Percentiles rank a stretch among this genome's conserved stretches.
phyloP scores from a whole-genome alignment of 2,797 vertebrate species.

The Gouania willdenowi region DNA sequence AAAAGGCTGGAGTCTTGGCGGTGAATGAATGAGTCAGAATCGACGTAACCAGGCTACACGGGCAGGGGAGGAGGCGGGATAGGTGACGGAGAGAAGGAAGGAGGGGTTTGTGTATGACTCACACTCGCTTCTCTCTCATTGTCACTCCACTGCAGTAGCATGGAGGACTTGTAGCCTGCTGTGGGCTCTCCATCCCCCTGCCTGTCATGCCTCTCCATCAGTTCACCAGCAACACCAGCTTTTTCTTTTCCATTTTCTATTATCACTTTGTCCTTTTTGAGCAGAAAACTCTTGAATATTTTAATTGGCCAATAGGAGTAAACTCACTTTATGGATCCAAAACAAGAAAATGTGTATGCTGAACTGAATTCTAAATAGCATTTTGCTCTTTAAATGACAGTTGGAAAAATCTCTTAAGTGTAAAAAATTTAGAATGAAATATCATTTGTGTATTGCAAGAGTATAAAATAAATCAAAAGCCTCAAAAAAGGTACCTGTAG shows the following conservation, averaged over 20 bases:
- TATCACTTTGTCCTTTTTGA: constrained; percentile 1
- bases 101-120: constrained; percentile 67
- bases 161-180: constrained; percentile 54
- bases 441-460: too few species aligned
- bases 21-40: constrained; percentile 69
- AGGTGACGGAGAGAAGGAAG: constrained; percentile 5
- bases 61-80: neutral
- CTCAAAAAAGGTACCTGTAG: too few species aligned
- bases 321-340: too few species aligned
- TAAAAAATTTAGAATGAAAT: too few species aligned
- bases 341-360: too few species aligned
- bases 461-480: too few species aligned
- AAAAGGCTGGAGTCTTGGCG: constrained; percentile 39
- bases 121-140: constrained; percentile 63
- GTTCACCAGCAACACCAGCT: neutral
- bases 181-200: constrained; percentile 31
- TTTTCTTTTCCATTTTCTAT: neutral
- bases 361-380: too few species aligned
- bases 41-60: constrained; percentile 52
- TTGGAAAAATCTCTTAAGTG: too few species aligned
- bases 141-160: constrained; percentile 64
- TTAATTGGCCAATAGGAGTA: too few species aligned
- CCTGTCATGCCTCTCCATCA: constrained; percentile 8
- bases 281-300: too few species aligned
- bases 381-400: too few species aligned